Percentiles rank a stretch among this genome's conserved stretches.
These are phyloP conservation scores for Linurgus olivaceus DNA, from an alignment of 2,797 vertebrate species.

Conservation along the genomic window DNA sequence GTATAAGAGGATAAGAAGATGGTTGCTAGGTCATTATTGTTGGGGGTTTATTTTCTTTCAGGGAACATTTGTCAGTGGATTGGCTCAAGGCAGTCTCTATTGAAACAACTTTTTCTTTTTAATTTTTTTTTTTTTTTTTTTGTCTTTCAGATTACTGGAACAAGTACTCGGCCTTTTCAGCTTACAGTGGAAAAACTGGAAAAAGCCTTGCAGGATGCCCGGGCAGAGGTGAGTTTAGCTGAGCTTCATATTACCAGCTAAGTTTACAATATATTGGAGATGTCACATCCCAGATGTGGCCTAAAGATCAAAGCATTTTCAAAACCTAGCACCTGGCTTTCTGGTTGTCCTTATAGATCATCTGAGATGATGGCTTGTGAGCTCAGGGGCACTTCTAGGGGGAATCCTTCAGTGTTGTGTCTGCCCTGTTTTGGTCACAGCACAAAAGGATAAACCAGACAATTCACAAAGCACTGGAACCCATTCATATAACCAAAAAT, in stretches of 20 bases:
- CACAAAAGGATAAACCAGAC: not conserved
- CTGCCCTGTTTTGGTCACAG: not conserved
- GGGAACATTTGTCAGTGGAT: not conserved
- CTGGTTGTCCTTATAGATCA: not conserved
- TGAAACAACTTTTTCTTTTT: not conserved
- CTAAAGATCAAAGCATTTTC: not conserved
- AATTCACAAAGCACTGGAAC: not conserved
- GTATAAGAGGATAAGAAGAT: not conserved
- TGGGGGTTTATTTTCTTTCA: not conserved
- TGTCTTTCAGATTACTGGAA: slow-evolving; percentile 77
- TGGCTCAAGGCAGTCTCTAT: not conserved
- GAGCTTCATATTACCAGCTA: not conserved
- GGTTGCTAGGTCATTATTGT: not conserved
- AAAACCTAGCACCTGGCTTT: not conserved
- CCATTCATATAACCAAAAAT: not conserved
- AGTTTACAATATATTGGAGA: not conserved
- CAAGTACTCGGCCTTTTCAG: slow-evolving; percentile 84
- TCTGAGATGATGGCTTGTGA: not conserved
- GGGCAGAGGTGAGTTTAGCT: slow-evolving; percentile 79
- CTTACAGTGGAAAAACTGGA: slow-evolving; percentile 92
- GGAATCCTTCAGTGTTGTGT: fast-evolving
- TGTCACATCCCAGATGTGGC: not conserved
- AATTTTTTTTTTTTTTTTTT: not conserved
- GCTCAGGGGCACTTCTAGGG: not conserved
- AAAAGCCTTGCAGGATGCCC: slow-evolving; percentile 81